Evolutionary conservation across 1,140 invertebrate species (phyloP).

Genomic region (Bathynomus jamesi): DNA sequence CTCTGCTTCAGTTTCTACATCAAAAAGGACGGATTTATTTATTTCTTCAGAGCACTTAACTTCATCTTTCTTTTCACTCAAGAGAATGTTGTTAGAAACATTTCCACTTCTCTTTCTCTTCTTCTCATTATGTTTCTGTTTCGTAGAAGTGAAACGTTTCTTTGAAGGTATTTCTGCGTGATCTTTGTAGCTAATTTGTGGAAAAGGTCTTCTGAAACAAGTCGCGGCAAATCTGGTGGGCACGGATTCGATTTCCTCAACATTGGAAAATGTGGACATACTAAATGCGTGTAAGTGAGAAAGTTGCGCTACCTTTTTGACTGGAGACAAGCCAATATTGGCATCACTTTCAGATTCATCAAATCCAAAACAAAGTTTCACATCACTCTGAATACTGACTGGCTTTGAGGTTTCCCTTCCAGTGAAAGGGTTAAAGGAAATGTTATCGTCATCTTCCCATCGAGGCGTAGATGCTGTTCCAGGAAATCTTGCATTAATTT

Average conservation of each 20-base stretch:
- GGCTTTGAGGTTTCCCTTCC: neutral
- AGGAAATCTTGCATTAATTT: neutral
- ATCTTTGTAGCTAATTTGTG: neutral
- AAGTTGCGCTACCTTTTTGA: neutral
- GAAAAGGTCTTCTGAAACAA: neutral
- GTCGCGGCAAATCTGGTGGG: neutral
- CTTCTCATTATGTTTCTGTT: neutral
- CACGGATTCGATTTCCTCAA: neutral
- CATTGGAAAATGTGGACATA: neutral
- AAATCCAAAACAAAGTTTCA: neutral
- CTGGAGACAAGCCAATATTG: neutral
- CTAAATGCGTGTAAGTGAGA: neutral
- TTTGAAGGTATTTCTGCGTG: neutral
- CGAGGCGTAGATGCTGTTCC: neutral
- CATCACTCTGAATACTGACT: neutral
- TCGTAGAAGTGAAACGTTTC: neutral
- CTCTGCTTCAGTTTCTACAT: neutral
- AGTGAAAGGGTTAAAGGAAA: neutral
- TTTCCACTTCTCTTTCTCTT: neutral
- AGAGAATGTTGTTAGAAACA: no score
- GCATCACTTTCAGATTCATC: neutral
- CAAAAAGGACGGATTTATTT: neutral
- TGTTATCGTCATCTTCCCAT: neutral
- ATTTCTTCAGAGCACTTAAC: neutral
- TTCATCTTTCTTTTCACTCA: no score